Evolutionary conservation across 1,140 invertebrate genomes (phyloP).

Genomic region (Tetramorium alpestre): DNA sequence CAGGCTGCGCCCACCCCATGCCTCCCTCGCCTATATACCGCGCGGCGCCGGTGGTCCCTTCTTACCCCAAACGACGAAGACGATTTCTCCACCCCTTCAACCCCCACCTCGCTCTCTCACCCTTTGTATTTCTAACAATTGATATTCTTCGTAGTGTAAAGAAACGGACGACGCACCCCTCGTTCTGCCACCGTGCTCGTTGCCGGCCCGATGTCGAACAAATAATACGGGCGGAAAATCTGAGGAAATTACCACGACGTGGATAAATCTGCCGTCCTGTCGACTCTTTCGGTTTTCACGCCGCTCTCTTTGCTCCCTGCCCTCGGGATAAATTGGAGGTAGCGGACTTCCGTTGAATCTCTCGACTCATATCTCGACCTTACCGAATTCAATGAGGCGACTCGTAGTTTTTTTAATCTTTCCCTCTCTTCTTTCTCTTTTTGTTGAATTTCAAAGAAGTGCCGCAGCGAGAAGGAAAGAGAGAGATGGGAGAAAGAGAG

Average conservation of each 20-base stretch:
- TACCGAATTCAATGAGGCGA: constrained; percentile 27
- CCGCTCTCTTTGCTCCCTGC: constrained; percentile 45
- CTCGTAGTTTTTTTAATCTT: background rate
- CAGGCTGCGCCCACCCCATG: constrained; percentile 66
- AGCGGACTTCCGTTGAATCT: constrained; percentile 26
- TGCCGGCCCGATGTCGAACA: constrained; percentile 81
- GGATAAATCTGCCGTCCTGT: constrained; percentile 69
- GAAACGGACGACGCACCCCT: constrained; percentile 80
- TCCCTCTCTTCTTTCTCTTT: background rate
- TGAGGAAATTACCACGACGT: constrained; percentile 79
- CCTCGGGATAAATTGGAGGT: constrained; percentile 53
- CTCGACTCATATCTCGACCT: background rate
- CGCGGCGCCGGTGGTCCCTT: constrained; percentile 54
- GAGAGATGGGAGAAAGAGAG: background rate
- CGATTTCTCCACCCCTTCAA: constrained; percentile 50
- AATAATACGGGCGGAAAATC: constrained; percentile 83
- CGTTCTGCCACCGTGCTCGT: constrained; percentile 30
- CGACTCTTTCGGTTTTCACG: constrained; percentile 58
- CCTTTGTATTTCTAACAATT: constrained; percentile 86
- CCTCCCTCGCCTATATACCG: constrained; percentile 58
- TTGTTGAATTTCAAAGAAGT: background rate
- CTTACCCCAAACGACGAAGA: constrained; percentile 72
- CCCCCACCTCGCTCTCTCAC: constrained; percentile 76
- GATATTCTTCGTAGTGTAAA: constrained; percentile 86
- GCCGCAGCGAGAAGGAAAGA: background rate